These are phyloP conservation scores for Vanessa tameamea DNA, from an alignment of 1,140 invertebrate species.

Conservation along the genomic window DNA sequence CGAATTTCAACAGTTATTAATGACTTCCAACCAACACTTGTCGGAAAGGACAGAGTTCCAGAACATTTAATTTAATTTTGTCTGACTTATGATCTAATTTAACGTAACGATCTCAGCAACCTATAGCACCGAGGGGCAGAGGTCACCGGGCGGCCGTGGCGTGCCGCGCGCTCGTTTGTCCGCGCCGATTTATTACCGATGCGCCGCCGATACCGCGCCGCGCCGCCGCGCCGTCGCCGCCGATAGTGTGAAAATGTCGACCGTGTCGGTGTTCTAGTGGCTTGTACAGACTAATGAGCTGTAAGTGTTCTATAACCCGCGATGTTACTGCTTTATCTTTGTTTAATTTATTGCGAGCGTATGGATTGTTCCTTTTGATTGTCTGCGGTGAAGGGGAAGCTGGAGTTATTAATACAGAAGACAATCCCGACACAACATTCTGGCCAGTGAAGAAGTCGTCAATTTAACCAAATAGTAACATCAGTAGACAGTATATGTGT, in stretches of 20 bases:
- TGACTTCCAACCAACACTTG: too few relatives aligned
- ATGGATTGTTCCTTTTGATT: not conserved
- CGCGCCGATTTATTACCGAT: constrained; percentile 43
- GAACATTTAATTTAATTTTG: not conserved
- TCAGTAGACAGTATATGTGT: too few relatives aligned
- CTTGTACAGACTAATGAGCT: constrained; percentile 21
- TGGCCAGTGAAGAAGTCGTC: too few relatives aligned
- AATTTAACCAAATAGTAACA: too few relatives aligned
- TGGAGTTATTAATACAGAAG: too few relatives aligned
- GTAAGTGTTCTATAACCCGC: constrained; percentile 10
- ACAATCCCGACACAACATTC: too few relatives aligned
- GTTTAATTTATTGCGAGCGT: constrained; percentile 14
- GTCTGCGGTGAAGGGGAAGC: not conserved
- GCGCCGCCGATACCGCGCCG: constrained; percentile 34
- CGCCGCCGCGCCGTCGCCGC: not conserved
- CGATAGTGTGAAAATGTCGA: constrained; percentile 13
- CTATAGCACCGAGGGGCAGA: not conserved
- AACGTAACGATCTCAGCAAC: constrained; percentile 9
- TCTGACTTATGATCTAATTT: constrained; percentile 8
- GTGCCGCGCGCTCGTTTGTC: constrained; percentile 48
- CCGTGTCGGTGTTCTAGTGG: not conserved
- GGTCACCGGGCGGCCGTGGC: constrained; percentile 31
- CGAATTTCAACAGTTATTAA: too few relatives aligned
- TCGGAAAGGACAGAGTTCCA: not conserved
- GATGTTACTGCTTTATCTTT: constrained; percentile 17